Evolutionary conservation across 2,113 vertebrate species (phyloP).

Genomic region (Bothrops jararaca): DNA sequence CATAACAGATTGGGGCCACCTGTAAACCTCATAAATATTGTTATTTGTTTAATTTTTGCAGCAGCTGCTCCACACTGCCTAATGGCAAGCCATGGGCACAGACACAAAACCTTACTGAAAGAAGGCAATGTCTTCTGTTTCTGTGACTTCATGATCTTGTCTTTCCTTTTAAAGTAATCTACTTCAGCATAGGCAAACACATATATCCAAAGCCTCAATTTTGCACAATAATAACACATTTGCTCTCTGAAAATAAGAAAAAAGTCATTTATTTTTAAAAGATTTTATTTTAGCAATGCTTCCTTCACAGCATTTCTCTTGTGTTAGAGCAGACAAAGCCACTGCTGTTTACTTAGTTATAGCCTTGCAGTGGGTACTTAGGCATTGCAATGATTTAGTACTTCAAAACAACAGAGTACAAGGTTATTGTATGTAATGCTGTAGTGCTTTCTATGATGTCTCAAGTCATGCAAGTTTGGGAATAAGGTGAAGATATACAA

Average conservation of each 20-base stretch:
- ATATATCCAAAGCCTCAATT: not conserved
- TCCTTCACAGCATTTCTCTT: not conserved
- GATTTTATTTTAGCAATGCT: slow-evolving; percentile 18
- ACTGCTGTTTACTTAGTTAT: not conserved
- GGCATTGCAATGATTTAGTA: not conserved
- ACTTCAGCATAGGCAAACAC: slow-evolving; percentile 40
- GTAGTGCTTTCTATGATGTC: accelerated
- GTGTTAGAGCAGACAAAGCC: not conserved
- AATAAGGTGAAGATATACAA: not conserved
- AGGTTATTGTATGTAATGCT: not conserved
- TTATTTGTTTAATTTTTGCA: not conserved
- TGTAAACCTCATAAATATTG: not conserved
- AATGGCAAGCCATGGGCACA: not conserved
- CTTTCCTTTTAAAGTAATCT: slow-evolving; percentile 32
- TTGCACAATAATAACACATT: slow-evolving; percentile 39
- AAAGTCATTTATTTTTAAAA: slow-evolving; percentile 21
- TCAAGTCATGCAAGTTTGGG: accelerated
- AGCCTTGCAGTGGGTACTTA: not conserved
- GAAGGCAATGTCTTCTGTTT: not conserved
- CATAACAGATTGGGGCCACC: not conserved
- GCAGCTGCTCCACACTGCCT: not conserved
- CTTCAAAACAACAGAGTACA: not conserved
- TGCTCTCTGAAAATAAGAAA: slow-evolving; percentile 25
- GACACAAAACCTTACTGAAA: not conserved
- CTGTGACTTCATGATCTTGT: not conserved